Base-by-base conservation (phyloP, 2,797 vertebrate genomes). In the Pampus argenteus region DNA sequence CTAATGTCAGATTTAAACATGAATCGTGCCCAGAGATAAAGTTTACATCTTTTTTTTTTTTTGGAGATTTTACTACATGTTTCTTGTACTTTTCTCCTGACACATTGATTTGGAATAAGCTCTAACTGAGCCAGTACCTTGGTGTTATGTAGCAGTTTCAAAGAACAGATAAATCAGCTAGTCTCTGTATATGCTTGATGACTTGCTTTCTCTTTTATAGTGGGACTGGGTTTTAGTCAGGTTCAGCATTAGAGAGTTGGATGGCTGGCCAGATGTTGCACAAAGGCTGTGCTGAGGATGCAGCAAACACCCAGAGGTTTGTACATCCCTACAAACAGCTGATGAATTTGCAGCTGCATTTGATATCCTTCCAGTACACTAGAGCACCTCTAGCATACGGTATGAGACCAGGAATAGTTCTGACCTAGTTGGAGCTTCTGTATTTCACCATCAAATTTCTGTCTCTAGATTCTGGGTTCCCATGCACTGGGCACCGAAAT, bases 351-450 rank as follows among this genome's bases (percentile, higher is more conserved):
- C 81, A 79, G 82, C 83, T 48, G 69, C 78, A 82, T 71, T 71
- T 89, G 85, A 92, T 91, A 81, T 82, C 86, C 86, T 84, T 77
- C 83, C 81, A 77, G 77, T 68, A 70, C 83, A 66, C 71, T 77
- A 64, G 70, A 84, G 67, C 80, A 88, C 74, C 83, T 90, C 86
- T 86, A 91, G 83, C 91, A 93, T 90, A 88, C 91, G 90, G 86
- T 88, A 65, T 62, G 71, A 87, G 76, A 90, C 84, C 90, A 94
- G 86, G 84, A 94, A 93, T 92, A 93, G 88, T 92, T 88, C 81
- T 94, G 94, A 93, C 93, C 94, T 92, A 94, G 85, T 94, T 94
- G 90, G 81, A 91, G 85, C 74, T 88, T 86, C 76, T 85, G 79
- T 82, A 87, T 78, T 90, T 90, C 73, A 74, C 80, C 82, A 88